Evolutionary conservation across 2,113 vertebrate species (phyloP).

Genomic region (Lanius collurio): DNA sequence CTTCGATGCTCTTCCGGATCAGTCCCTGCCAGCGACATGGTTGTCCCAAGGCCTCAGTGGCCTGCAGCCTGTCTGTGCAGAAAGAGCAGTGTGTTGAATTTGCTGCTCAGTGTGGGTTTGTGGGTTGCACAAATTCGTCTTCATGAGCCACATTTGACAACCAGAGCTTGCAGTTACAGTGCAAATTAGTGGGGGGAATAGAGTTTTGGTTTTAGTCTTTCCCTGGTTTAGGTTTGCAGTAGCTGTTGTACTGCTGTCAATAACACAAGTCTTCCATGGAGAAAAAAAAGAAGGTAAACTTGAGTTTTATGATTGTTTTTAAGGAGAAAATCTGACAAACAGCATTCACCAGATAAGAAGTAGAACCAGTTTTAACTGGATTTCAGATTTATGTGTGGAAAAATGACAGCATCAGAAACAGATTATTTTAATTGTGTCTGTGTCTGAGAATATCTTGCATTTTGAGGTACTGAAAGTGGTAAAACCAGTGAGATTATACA

Average conservation of each 20-base stretch:
- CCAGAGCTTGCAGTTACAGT: neutral
- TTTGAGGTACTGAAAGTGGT: neutral
- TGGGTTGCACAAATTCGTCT: neutral
- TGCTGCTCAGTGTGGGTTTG: neutral
- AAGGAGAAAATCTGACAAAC: neutral
- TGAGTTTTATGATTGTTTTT: neutral
- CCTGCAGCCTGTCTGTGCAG: neutral
- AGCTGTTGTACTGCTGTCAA: neutral
- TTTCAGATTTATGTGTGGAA: neutral
- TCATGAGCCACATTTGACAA: neutral
- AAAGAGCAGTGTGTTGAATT: neutral
- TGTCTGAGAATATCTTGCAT: neutral
- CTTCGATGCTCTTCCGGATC: neutral
- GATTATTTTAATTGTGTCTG: neutral
- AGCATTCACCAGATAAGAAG: neutral
- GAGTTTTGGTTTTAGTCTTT: neutral
- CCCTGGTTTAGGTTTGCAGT: neutral
- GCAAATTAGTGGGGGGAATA: neutral
- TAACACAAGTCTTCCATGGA: accelerated
- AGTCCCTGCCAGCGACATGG: accelerated
- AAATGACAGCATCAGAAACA: neutral
- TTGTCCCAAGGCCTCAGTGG: neutral
- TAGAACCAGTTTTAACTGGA: neutral
- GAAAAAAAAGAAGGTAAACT: neutral
- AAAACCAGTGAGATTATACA: neutral